A percentile compares a stretch with the other conserved stretches of the same genome.
Evolutionary conservation across 2,113 vertebrate genomes (phyloP).

Genomic region (Megalops atlanticus): DNA sequence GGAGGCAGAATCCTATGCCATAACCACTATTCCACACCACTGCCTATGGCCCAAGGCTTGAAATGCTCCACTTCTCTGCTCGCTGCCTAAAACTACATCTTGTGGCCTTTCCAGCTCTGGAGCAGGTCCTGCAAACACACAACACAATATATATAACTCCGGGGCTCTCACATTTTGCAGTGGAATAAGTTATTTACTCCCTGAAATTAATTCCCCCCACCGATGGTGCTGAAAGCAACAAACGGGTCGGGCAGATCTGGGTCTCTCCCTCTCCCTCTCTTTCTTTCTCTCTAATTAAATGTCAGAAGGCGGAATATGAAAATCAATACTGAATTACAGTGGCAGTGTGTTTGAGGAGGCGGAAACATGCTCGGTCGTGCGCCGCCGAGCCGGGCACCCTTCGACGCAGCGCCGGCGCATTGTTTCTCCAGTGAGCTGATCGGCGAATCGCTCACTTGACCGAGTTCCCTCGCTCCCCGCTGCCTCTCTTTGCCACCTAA

Average conservation of each 20-base stretch:
- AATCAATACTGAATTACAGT: conserved; percentile 53
- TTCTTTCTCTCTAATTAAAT: conserved; percentile 57
- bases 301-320: conserved; percentile 60
- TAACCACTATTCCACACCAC: neutral
- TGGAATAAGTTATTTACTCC: conserved; percentile 55
- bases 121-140: too few species aligned
- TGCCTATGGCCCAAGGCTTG: neutral
- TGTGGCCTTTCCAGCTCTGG: too few species aligned
- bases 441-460: too few species aligned
- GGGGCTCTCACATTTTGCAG: conserved; percentile 39
- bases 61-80: neutral
- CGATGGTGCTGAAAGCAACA: neutral
- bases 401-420: too few species aligned
- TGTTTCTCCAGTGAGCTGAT: too few species aligned
- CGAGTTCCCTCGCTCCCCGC: too few species aligned
- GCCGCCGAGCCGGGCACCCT: too few species aligned
- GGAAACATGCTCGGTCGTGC: too few species aligned
- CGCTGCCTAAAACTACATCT: too few species aligned
- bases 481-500: too few species aligned
- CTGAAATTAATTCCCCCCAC: conserved; percentile 51
- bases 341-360: too few species aligned
- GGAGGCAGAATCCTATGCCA: too few species aligned
- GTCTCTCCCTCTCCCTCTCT: conserved; percentile 29
- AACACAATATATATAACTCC: conserved; percentile 38
- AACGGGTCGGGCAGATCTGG: conserved; percentile 31